Percentiles rank a stretch among this genome's conserved stretches.
Conservation (phyloP, 2,888 invertebrate species). For the Drosophila atroscutellata region DNA sequence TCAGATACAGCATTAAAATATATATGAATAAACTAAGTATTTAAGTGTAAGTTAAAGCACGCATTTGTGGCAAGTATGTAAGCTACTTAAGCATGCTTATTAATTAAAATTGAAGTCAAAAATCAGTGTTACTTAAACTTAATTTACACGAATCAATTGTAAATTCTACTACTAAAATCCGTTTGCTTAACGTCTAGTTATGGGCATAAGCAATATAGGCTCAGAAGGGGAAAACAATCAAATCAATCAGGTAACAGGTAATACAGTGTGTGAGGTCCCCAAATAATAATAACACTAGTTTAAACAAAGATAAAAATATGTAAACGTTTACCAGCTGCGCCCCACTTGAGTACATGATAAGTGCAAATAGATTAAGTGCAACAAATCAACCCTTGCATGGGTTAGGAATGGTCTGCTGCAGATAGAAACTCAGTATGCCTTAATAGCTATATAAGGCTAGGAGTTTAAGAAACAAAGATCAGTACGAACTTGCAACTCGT, state of each 20-base stretch:
- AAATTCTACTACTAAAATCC: too few relatives aligned
- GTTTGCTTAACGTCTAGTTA: neutral
- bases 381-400: too few relatives aligned
- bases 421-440: too few relatives aligned
- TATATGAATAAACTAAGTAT: neutral
- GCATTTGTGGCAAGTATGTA: conserved; percentile 6
- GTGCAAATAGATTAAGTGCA: too few relatives aligned
- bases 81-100: conserved; percentile 36
- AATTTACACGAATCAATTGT: too few relatives aligned
- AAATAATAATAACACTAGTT: neutral
- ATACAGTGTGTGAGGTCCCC: neutral
- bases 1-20: conserved; percentile 26
- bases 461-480: too few relatives aligned
- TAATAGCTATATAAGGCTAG: too few relatives aligned
- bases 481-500: too few relatives aligned
- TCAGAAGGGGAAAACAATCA: neutral
- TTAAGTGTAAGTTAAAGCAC: conserved; percentile 12
- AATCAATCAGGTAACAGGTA: neutral
- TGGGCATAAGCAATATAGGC: neutral
- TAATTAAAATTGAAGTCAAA: neutral
- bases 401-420: too few relatives aligned
- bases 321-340: too few relatives aligned
- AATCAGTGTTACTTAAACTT: neutral
- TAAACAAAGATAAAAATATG: too few relatives aligned
- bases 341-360: too few relatives aligned